These are phyloP conservation scores for Lymantria dispar DNA, from an alignment of 2,888 invertebrate species.

Conservation along the genomic window DNA sequence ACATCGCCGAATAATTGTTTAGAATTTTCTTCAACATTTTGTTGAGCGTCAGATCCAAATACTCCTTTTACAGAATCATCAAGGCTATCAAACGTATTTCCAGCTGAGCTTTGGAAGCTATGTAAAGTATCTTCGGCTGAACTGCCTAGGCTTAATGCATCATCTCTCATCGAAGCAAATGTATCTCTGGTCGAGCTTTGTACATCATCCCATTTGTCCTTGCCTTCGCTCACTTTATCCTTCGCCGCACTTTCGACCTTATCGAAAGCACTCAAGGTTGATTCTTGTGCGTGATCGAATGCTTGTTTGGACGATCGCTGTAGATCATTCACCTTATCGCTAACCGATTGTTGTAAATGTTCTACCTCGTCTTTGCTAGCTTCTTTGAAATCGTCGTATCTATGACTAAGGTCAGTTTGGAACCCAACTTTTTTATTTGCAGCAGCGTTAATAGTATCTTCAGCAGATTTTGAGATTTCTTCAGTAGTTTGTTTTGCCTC, in stretches of 20 bases:
- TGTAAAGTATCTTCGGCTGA: constrained; percentile 72
- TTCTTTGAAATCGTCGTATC: constrained; percentile 42
- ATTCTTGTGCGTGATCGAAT: constrained; percentile 66
- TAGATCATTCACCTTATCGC: constrained; percentile 39
- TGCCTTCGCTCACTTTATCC: constrained; percentile 65
- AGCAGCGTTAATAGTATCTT: constrained; percentile 61
- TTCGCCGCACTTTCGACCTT: constrained; percentile 73
- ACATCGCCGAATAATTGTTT: constrained; percentile 64
- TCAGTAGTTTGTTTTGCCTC: constrained; percentile 71
- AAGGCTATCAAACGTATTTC: constrained; percentile 73
- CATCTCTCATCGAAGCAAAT: constrained; percentile 66
- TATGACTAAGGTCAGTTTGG: constrained; percentile 45
- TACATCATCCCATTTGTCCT: constrained; percentile 67
- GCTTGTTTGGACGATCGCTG: constrained; percentile 62
- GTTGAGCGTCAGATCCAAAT: constrained; percentile 44
- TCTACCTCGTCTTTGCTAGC: constrained; percentile 49
- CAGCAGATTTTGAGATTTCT: constrained; percentile 70
- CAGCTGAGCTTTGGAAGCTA: constrained; percentile 76
- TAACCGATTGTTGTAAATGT: constrained; percentile 45
- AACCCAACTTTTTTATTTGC: constrained; percentile 57
- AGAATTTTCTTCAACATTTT: constrained; percentile 48
- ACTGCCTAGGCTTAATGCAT: constrained; percentile 63
- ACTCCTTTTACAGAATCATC: constrained; percentile 68
- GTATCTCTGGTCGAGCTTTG: constrained; percentile 73
- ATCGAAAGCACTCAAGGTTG: constrained; percentile 75